Evolutionary conservation across 2,888 invertebrate genomes (phyloP), one percentile per base, ranked within the genome.

Genomic region (Hypena proboscidalis): DNA sequence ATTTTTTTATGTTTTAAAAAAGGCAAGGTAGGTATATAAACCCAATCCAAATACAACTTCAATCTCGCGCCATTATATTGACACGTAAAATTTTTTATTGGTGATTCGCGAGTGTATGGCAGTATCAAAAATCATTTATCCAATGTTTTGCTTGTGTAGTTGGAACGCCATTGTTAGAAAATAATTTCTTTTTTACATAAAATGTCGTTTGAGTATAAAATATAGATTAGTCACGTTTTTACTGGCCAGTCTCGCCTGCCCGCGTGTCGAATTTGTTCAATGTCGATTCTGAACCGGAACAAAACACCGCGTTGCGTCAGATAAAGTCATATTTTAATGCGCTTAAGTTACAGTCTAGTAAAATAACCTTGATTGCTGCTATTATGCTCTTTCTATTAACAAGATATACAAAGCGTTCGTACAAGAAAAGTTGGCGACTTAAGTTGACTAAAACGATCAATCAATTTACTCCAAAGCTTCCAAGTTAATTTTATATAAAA

Each of bases 201-300:
- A 69, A 58, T 67, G 63, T 68, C 57, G 65, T 70, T 73, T 62
- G 55, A 59, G 53, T 65, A 61, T 58, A 55, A 59, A 65, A 70
- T 69, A 60, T 66, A 58, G 74, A 73, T 77, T 69, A 58, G 63
- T 72, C 69, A 74, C 67, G 73, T 71, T 76, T 71, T 73, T 68
- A 66, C 65, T 50, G 36, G 52, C 45, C 67, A 69, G 67, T 71
- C 70, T 64, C 48, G 63, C 43, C 51, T 56, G 43, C 49, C 62
- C 54, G 67, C 76, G 68, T 77, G 59, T 66, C 74, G 73, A 74
- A 81, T 80, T 62, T 65, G 61, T 67, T 76, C 76, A 77, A 76
- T 79, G 76, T 70, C 72, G 67, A 70, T 70, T 62, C 53, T 58
- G 54, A 69, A 59, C 69, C 77, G 74, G 70, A 78, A 77, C 79